Evolutionary conservation across 2,113 vertebrate genomes (phyloP).

Genomic region (Raja brachyura): DNA sequence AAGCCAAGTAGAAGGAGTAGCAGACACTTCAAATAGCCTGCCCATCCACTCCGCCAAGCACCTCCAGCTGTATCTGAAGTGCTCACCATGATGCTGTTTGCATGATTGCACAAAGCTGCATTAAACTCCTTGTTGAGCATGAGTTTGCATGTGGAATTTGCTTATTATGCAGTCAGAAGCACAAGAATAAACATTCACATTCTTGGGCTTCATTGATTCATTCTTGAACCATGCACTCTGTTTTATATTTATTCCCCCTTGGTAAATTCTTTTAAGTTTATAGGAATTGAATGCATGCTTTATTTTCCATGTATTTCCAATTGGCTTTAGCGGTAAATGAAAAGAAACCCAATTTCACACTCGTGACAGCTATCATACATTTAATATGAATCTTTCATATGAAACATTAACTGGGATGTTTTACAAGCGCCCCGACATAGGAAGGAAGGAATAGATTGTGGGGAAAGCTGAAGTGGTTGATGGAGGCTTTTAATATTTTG

Average conservation of each 20-base stretch:
- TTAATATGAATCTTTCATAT: not conserved
- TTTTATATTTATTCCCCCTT: not conserved
- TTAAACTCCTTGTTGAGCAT: not conserved
- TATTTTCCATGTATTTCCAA: not conserved
- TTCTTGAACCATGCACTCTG: not conserved
- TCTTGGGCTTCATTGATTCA: not conserved
- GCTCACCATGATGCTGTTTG: not conserved
- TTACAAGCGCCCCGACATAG: not conserved
- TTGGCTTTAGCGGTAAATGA: not conserved
- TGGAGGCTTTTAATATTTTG: not conserved
- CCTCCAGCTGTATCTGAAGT: not conserved
- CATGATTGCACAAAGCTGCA: not conserved
- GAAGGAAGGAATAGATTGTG: not conserved
- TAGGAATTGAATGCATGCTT: not conserved
- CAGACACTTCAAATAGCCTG: too few relatives aligned
- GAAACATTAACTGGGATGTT: not conserved
- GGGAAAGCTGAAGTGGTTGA: not conserved
- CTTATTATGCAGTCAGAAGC: not conserved
- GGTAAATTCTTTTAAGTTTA: not conserved
- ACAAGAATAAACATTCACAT: not conserved
- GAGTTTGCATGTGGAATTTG: not conserved
- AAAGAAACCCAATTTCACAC: not conserved
- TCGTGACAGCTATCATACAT: not conserved
- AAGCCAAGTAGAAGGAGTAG: too few relatives aligned
- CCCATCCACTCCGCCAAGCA: too few relatives aligned